Base-by-base conservation (phyloP, 2,888 invertebrate genomes). In the Drosophila anceps region DNA sequence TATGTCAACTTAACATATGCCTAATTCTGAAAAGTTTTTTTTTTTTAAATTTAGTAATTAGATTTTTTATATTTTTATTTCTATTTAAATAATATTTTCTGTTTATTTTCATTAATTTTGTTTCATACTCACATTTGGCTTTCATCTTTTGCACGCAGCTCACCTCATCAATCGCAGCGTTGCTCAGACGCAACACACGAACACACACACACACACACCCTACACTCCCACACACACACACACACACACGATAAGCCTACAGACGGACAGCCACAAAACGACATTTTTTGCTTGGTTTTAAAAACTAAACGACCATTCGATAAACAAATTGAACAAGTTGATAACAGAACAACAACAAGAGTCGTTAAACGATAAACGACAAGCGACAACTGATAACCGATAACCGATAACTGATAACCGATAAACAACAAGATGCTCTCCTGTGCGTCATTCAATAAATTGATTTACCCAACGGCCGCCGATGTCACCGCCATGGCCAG, bases 371-470 rank as follows among this genome's bases (percentile, higher is more conserved):
- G 37, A 33, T 27, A 55, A 41, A 15, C 53, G 27, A 33, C n/a
- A 54, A 51, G 39, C 43, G 51, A 79, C 41, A 41, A 43, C 59
- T 29, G 41, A 68, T 44, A 15, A 35, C 29, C n/a, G 51, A 76
- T 29, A 20, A 54, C 29, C 39, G 57, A 69, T 54, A 65, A 46
- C 20, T 33, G 59, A 73, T 43, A 57, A 24, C 15, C 48, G 50
- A 55, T 43, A 10, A 46, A 1, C 44, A 29, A 46, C 67, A 51
- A 80, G 58, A 92, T 92, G 92, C 88, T 92, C 50, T 92, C 92
- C 69, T 91, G 92, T 69, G 82, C 91, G 31, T 79, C 89, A 64
- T 90, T 92, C 55, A 92, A 89, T 63, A 92, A 92, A 78, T 71
- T 92, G 67, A 73, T 92, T 43, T 91, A 89, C 74, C 77, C 88